phyloP scores from a whole-genome alignment of 2,888 invertebrate species.

The Epinotia nisella region DNA sequence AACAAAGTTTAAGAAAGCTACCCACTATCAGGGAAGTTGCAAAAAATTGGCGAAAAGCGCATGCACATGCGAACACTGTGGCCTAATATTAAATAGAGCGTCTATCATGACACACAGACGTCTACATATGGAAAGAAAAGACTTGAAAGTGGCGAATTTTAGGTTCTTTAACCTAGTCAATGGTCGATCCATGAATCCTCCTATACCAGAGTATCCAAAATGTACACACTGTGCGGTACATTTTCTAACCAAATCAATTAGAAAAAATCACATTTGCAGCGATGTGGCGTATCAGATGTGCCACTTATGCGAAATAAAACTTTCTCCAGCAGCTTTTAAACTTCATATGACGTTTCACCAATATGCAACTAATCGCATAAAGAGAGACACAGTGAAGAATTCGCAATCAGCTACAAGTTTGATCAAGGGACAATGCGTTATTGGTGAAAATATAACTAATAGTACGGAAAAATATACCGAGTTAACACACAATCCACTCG shows the following conservation, averaged over 20 bases:
- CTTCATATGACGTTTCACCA: slow-evolving; percentile 68
- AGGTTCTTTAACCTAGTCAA: slow-evolving; percentile 64
- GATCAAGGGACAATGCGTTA: background rate
- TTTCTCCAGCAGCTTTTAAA: slow-evolving; percentile 61
- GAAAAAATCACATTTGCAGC: slow-evolving; percentile 59
- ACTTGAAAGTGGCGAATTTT: slow-evolving; percentile 62
- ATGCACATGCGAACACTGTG: slow-evolving; percentile 62
- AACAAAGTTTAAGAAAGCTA: slow-evolving; percentile 48
- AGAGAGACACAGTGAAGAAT: slow-evolving; percentile 23
- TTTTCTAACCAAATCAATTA: slow-evolving; percentile 57
- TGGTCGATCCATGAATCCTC: slow-evolving; percentile 59
- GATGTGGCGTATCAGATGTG: slow-evolving; percentile 58
- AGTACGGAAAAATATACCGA: background rate
- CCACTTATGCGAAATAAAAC: slow-evolving; percentile 61
- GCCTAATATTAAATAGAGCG: slow-evolving; percentile 60
- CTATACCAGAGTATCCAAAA: slow-evolving; percentile 64
- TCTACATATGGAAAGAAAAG: slow-evolving; percentile 56
- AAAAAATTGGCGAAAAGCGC: slow-evolving; percentile 48
- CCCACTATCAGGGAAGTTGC: slow-evolving; percentile 59
- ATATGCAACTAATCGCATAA: slow-evolving; percentile 52
- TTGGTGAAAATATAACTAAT: background rate
- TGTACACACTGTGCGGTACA: slow-evolving; percentile 64
- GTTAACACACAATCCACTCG: background rate
- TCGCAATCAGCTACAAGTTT: slow-evolving; percentile 11
- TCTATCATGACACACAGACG: slow-evolving; percentile 56